phyloP scores from a whole-genome alignment of 2,888 invertebrate species.

The Plagodis dolabraria region DNA sequence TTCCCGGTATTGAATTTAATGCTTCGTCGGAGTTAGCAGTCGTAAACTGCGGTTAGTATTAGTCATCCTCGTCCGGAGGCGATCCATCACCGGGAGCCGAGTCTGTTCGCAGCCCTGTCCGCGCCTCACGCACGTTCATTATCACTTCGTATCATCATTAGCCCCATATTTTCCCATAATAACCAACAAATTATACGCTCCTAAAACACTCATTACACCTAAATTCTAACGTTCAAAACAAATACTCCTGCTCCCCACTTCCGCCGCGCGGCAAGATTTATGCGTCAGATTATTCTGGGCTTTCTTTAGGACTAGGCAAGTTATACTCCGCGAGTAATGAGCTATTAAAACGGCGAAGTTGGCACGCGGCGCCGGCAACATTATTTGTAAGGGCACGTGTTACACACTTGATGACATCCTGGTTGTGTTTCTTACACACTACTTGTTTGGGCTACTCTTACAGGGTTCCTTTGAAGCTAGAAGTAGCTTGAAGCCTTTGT shows the following conservation, averaged over 20 bases:
- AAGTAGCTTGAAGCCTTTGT: too few relatives aligned
- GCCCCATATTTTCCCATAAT: slow-evolving; percentile 38
- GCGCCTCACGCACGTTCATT: slow-evolving; percentile 68
- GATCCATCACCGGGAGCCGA: slow-evolving; percentile 63
- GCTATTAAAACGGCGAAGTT: slow-evolving; percentile 67
- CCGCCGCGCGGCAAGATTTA: slow-evolving; percentile 57
- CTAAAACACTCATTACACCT: slow-evolving; percentile 1
- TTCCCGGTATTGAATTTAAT: slow-evolving; percentile 60
- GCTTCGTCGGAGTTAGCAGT: slow-evolving; percentile 57
- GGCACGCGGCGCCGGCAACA: slow-evolving; percentile 56
- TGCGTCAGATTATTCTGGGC: slow-evolving; percentile 60
- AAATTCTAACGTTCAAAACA: slow-evolving; percentile 44
- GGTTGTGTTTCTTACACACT: slow-evolving; percentile 36
- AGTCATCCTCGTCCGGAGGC: slow-evolving; percentile 57
- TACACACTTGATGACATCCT: slow-evolving; percentile 43
- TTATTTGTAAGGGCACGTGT: slow-evolving; percentile 66
- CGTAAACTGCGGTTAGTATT: slow-evolving; percentile 40
- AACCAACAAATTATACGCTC: slow-evolving; percentile 13
- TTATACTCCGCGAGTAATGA: slow-evolving; percentile 60
- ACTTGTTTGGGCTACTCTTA: slow-evolving; percentile 3
- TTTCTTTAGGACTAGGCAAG: slow-evolving; percentile 58
- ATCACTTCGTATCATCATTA: slow-evolving; percentile 62
- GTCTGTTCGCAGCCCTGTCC: slow-evolving; percentile 55
- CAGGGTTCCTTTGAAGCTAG: too few relatives aligned
- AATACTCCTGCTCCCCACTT: slow-evolving; percentile 52